These are phyloP conservation scores for Bufotes viridis DNA, from an alignment of 2,797 vertebrate species.

Conservation along the genomic window DNA sequence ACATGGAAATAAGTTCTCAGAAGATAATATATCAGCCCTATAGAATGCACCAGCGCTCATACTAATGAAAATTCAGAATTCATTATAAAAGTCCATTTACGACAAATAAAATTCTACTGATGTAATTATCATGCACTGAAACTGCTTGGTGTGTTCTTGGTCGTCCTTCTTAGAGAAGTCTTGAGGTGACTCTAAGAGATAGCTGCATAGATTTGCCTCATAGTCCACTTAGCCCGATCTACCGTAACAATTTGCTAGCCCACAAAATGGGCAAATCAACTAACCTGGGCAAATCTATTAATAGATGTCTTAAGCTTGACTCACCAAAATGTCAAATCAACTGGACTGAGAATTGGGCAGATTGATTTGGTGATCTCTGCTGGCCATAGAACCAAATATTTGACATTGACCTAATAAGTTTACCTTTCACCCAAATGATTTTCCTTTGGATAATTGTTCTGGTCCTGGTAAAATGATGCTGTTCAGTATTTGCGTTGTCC, in stretches of 20 bases:
- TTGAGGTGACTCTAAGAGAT: background rate
- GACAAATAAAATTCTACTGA: background rate
- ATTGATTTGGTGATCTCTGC: no score
- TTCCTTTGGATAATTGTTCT: no score
- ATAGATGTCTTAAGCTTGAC: no score
- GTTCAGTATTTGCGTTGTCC: no score
- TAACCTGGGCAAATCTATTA: no score
- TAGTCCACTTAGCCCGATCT: background rate
- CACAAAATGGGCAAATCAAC: no score
- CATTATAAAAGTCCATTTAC: background rate
- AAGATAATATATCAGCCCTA: background rate
- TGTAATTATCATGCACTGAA: background rate
- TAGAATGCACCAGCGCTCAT: background rate
- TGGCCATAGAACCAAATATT: no score
- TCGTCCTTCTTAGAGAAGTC: background rate
- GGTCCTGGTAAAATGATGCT: no score
- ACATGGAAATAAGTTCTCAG: background rate
- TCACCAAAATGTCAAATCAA: background rate
- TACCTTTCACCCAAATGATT: no score
- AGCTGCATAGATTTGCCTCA: background rate
- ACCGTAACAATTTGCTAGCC: no score
- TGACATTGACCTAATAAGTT: no score
- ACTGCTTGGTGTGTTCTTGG: background rate
- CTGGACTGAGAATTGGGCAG: no score
- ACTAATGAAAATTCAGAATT: slow-evolving; percentile 1